These are phyloP conservation scores for Stenodema calcarata DNA, from an alignment of 2,888 invertebrate species.

Conservation along the genomic window DNA sequence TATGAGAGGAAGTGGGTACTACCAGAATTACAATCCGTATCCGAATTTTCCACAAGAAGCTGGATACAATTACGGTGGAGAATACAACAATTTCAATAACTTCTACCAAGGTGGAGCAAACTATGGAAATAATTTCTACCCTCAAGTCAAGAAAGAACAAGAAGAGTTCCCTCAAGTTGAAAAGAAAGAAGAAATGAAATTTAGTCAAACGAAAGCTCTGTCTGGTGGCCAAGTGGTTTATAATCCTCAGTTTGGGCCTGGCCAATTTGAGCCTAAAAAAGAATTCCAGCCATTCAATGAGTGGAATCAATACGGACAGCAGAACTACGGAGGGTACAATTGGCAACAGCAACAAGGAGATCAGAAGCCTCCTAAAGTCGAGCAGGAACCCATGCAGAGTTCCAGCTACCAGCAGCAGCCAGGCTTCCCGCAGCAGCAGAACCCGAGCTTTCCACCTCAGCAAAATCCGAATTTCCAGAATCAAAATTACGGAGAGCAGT, in stretches of 20 bases:
- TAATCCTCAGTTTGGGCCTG: conserved; percentile 14
- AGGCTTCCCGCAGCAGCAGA: neutral
- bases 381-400: neutral
- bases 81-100: conserved; percentile 27
- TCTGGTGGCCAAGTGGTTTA: conserved; percentile 43
- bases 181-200: conserved; percentile 38
- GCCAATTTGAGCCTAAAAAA: conserved; percentile 28
- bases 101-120: conserved; percentile 30
- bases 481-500: neutral
- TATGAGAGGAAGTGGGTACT: neutral
- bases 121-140: conserved; percentile 38
- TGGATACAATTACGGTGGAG: conserved; percentile 9
- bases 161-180: neutral
- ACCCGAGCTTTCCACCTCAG: neutral
- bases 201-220: conserved; percentile 21
- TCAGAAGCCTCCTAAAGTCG: conserved; percentile 13
- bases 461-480: neutral
- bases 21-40: conserved; percentile 30
- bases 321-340: conserved; percentile 5
- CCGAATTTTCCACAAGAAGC: conserved; percentile 24
- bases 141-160: conserved; percentile 19
- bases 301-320: conserved; percentile 30
- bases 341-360: conserved; percentile 29
- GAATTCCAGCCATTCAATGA: conserved; percentile 32
- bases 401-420: neutral